phyloP scores from a whole-genome alignment of 2,113 vertebrate genomes.

The Cyphotilapia sp. region DNA sequence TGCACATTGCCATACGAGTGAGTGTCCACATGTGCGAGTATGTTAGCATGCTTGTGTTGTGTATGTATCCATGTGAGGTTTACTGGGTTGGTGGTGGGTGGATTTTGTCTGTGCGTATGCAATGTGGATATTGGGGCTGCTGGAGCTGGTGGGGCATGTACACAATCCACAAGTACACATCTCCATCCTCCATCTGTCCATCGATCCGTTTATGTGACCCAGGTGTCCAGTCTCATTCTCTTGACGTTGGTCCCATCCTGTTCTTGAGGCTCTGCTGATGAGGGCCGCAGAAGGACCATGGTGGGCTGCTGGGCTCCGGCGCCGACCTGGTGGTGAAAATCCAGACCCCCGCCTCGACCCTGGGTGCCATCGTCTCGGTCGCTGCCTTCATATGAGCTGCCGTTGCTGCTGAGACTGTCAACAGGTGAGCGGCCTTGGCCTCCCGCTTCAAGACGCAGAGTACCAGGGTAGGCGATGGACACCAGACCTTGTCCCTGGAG shows the following conservation, averaged over 20 bases:
- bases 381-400: conserved; percentile 88
- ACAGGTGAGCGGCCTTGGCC: conserved; percentile 79
- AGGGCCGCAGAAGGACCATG: conserved; percentile 80
- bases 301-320: conserved; percentile 57
- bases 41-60: conserved; percentile 45
- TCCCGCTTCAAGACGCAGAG: conserved; percentile 76
- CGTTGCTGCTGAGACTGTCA: conserved; percentile 90
- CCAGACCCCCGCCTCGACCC: conserved; percentile 57
- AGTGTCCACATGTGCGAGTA: conserved; percentile 25
- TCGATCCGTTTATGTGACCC: conserved; percentile 82
- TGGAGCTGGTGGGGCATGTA: conserved; percentile 43
- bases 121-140: neutral
- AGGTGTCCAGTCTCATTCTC: conserved; percentile 89
- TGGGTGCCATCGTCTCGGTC: conserved; percentile 81
- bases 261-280: conserved; percentile 72
- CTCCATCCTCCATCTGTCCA: conserved; percentile 37
- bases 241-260: conserved; percentile 83
- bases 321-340: conserved; percentile 68
- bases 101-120: neutral
- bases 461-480: conserved; percentile 68
- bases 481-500: conserved; percentile 62
- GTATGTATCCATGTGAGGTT: neutral
- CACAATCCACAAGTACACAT: conserved; percentile 51
- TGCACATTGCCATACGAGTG: conserved; percentile 1
- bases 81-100: neutral